phyloP scores from a whole-genome alignment of 2,888 invertebrate genomes.

The Mesodorylaimus sp. region DNA sequence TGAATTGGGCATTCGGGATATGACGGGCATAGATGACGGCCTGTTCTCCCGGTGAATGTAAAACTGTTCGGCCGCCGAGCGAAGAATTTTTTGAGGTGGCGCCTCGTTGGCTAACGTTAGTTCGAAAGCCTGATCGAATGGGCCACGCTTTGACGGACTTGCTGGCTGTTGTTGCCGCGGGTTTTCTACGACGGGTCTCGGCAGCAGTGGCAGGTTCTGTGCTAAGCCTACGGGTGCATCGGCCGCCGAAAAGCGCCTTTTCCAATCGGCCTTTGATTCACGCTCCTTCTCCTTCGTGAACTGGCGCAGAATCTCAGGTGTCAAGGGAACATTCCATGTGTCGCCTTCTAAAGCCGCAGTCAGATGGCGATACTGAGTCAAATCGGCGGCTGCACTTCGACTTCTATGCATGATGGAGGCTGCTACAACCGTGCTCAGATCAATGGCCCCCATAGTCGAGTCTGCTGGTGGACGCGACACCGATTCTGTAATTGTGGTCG shows the following conservation, averaged over 20 bases:
- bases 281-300: conserved; percentile 23
- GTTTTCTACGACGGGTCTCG: neutral
- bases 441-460: neutral
- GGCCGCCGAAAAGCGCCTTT: conserved; percentile 3
- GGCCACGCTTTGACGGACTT: too few relatives aligned
- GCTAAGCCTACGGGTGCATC: neutral
- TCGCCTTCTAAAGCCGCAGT: too few relatives aligned
- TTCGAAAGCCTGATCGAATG: too few relatives aligned
- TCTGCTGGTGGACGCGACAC: neutral
- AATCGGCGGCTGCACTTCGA: neutral
- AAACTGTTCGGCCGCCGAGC: neutral
- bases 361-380: neutral
- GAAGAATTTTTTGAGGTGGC: neutral
- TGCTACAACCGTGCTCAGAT: neutral
- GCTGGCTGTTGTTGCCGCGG: too few relatives aligned
- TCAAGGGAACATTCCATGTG: conserved; percentile 21
- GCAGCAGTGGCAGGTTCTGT: neutral
- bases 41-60: too few relatives aligned
- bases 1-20: neutral
- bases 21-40: neutral
- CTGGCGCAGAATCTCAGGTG: conserved; percentile 19
- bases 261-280: conserved; percentile 23
- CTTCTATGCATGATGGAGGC: neutral
- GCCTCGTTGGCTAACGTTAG: too few relatives aligned
- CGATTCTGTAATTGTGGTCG: too few relatives aligned